Evolutionary conservation across 1,140 invertebrate species (phyloP).

Genomic region (Bombus difficillimus): DNA sequence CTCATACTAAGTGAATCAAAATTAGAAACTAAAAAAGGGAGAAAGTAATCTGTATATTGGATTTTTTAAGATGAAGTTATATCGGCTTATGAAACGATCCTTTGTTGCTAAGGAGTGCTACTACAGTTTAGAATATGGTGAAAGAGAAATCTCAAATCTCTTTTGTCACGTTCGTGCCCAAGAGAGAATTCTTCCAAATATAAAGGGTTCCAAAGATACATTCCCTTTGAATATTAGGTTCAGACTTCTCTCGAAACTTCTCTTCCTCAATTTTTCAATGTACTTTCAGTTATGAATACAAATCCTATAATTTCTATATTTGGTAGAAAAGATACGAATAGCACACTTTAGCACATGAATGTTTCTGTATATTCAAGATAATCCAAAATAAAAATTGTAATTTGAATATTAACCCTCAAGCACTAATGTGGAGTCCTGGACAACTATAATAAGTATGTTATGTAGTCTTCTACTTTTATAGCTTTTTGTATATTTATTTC

Average conservation of each 20-base stretch:
- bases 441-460: neutral
- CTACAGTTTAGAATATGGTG: neutral
- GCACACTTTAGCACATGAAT: neutral
- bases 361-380: neutral
- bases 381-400: neutral
- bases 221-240: slow-evolving; percentile 9
- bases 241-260: neutral
- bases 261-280: neutral
- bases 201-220: neutral
- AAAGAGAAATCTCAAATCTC: neutral
- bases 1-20: no score
- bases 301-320: neutral
- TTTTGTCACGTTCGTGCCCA: neutral
- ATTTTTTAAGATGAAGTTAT: neutral
- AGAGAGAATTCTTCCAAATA: neutral
- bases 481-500: neutral
- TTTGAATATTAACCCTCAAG: no score
- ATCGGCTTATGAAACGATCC: neutral
- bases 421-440: neutral
- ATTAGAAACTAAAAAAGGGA: neutral
- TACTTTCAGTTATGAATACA: neutral
- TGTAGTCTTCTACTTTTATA: neutral
- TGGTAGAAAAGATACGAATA: neutral
- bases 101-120: neutral
- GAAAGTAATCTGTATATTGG: neutral